Evolutionary conservation across 2,113 vertebrate genomes (phyloP).

Genomic region (Sterna hirundo): DNA sequence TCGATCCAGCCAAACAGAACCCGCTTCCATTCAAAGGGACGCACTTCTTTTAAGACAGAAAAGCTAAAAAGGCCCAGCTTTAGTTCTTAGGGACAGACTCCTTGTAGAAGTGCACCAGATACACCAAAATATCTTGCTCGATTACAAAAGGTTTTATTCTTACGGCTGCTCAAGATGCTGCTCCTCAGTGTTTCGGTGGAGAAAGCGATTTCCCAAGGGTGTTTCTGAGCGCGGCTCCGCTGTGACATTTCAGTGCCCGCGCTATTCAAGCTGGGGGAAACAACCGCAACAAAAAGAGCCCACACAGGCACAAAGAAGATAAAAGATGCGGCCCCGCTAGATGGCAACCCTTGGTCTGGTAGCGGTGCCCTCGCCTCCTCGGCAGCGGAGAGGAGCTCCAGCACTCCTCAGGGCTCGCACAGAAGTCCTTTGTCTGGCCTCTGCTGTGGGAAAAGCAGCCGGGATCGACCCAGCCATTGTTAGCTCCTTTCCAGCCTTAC

Average conservation of each 20-base stretch:
- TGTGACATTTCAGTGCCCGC: background rate
- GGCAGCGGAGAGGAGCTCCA: background rate
- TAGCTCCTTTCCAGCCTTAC: background rate
- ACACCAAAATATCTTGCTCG: background rate
- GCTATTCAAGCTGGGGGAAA: background rate
- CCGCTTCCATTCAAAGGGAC: background rate
- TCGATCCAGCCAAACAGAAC: background rate
- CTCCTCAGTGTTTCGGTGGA: background rate
- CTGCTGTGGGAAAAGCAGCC: background rate
- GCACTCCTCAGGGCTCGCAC: background rate
- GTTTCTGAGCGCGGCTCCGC: background rate
- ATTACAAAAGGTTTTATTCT: conserved; percentile 12
- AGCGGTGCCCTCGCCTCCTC: background rate
- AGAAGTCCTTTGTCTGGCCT: background rate
- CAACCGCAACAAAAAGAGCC: background rate
- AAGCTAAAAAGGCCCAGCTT: background rate
- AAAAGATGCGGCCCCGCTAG: background rate
- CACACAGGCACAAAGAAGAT: conserved; percentile 11
- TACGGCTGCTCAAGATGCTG: background rate
- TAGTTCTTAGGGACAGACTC: background rate
- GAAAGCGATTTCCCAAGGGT: background rate
- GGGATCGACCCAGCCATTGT: background rate
- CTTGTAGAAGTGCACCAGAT: background rate
- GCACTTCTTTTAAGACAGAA: background rate
- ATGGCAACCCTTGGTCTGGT: background rate